A percentile compares a stretch with the other conserved stretches of the same genome.
These are phyloP conservation scores for Plutomurus gul DNA, from an alignment of 1,140 invertebrate genomes.

Conservation along the genomic window DNA sequence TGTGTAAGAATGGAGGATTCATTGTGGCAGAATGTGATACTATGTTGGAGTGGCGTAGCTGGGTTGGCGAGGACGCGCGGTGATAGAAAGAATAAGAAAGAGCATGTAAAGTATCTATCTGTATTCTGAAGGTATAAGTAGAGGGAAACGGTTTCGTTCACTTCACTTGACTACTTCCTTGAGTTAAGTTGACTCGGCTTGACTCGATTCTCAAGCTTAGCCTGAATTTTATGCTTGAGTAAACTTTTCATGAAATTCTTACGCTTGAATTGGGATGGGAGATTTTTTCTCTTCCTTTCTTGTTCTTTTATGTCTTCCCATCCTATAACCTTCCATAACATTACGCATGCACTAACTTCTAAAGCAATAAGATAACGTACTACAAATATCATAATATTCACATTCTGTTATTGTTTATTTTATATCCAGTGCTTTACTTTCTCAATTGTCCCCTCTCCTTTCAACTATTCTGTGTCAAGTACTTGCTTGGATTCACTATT, in stretches of 20 bases:
- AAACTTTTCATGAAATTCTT: constrained; percentile 48
- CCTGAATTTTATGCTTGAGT: constrained; percentile 43
- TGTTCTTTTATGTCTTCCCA: background rate
- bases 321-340: background rate
- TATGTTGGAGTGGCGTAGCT: too few relatives aligned
- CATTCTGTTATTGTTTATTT: too few relatives aligned
- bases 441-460: too few relatives aligned
- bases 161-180: background rate
- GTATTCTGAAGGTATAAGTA: background rate
- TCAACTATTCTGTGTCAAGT: too few relatives aligned
- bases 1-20: too few relatives aligned
- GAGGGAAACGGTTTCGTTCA: background rate
- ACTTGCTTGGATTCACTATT: too few relatives aligned
- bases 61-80: too few relatives aligned
- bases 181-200: background rate
- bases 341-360: too few relatives aligned
- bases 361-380: too few relatives aligned
- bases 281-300: background rate
- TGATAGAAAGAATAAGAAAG: background rate
- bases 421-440: too few relatives aligned
- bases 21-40: too few relatives aligned
- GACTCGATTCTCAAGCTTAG: background rate
- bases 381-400: too few relatives aligned
- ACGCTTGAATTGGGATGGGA: constrained; percentile 31
- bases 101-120: background rate